phyloP scores from a whole-genome alignment of 2,113 vertebrate genomes.

The Naja naja region DNA sequence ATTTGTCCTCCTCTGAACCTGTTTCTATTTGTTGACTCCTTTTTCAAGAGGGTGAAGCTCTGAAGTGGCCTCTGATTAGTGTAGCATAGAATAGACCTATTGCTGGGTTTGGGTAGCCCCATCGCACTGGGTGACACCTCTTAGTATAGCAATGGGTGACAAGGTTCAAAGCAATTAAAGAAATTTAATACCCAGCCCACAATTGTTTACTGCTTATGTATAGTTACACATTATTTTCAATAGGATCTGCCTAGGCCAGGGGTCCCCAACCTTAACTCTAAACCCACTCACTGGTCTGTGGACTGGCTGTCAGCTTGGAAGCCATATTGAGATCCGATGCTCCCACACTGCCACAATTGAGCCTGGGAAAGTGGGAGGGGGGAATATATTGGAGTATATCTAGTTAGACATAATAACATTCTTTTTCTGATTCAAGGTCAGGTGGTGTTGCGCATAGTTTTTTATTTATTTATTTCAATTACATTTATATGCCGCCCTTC shows the following conservation, averaged over 20 bases:
- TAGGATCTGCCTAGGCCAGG: background rate
- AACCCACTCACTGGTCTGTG: no score
- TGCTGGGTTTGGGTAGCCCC: background rate
- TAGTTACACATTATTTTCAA: background rate
- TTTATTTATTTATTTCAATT: no score
- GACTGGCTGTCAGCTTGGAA: no score
- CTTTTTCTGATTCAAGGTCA: no score
- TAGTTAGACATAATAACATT: no score
- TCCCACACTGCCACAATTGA: no score
- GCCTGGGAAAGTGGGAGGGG: no score
- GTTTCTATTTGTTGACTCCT: background rate
- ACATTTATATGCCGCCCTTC: no score
- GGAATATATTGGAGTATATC: no score
- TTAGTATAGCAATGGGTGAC: background rate
- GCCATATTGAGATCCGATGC: no score
- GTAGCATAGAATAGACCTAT: background rate
- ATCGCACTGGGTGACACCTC: background rate
- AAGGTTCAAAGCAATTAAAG: background rate
- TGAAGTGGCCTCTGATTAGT: background rate
- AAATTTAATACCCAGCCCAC: background rate
- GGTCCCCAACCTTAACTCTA: no score
- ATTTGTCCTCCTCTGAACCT: background rate
- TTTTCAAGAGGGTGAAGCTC: background rate
- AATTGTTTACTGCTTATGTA: background rate
- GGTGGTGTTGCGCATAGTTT: no score